Conservation (phyloP, 2,113 vertebrate genomes). For the Rhinopomastus cyanomelas region DNA sequence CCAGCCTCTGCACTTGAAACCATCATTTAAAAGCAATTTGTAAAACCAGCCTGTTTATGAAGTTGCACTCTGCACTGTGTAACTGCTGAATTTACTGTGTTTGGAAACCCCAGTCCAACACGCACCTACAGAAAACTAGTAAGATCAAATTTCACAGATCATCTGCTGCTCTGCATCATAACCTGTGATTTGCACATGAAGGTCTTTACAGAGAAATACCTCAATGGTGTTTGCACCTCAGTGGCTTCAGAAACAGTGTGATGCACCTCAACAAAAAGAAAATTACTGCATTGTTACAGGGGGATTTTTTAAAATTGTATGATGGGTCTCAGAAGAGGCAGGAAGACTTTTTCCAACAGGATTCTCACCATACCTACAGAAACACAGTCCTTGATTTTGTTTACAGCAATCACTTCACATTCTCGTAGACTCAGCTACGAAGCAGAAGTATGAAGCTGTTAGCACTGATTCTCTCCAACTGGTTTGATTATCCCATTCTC, state of each 20-base stretch:
- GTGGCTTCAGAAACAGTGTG: neutral
- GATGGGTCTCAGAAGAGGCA: neutral
- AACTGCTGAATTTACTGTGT: constrained; percentile 2
- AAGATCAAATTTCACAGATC: neutral
- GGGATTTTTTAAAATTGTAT: neutral
- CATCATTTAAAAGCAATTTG: constrained; percentile 32
- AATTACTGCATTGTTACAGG: neutral
- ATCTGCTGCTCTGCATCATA: neutral
- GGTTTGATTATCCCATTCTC: neutral
- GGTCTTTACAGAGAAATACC: neutral
- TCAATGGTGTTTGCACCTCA: neutral
- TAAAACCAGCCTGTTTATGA: constrained; percentile 24
- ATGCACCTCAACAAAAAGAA: neutral
- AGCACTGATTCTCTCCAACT: neutral
- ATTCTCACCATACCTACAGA: neutral
- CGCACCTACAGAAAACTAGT: neutral
- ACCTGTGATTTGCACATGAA: neutral
- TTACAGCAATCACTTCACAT: neutral
- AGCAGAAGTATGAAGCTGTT: neutral
- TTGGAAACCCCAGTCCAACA: neutral
- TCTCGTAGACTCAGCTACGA: neutral
- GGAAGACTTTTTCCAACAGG: neutral
- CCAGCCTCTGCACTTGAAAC: neutral
- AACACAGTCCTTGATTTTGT: neutral
- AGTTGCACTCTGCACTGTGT: neutral